phyloP scores from a whole-genome alignment of 2,113 vertebrate genomes.

The Callithrix jacchus region DNA sequence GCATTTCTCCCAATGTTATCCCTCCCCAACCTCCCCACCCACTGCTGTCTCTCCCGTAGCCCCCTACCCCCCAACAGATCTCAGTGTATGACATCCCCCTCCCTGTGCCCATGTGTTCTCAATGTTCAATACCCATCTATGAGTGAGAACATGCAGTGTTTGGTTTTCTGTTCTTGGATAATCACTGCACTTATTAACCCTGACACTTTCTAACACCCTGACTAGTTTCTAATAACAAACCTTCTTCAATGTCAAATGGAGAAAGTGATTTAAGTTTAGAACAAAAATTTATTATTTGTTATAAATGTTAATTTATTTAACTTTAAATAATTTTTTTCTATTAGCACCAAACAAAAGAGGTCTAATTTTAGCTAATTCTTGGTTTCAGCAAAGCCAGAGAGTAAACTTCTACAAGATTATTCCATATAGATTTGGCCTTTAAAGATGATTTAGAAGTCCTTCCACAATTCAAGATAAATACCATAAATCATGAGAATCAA shows the following conservation, averaged over 20 bases:
- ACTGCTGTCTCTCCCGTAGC: no score
- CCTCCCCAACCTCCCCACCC: no score
- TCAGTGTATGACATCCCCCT: no score
- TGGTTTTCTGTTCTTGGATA: background rate
- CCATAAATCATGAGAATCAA: background rate
- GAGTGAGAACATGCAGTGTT: no score
- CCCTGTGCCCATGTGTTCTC: no score
- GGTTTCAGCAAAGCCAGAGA: background rate
- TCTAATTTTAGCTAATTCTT: background rate
- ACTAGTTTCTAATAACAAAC: background rate
- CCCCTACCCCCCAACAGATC: no score
- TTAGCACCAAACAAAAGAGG: background rate
- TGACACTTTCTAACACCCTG: background rate
- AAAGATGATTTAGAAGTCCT: background rate
- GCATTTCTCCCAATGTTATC: no score
- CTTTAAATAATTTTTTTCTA: background rate
- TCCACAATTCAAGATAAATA: conserved; percentile 1
- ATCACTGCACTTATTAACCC: background rate
- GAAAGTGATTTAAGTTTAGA: background rate
- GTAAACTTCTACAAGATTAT: background rate
- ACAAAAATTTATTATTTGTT: background rate
- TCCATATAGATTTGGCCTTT: background rate
- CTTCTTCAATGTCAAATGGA: background rate
- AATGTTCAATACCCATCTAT: no score
- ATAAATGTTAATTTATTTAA: background rate